Evolutionary conservation across 2,113 vertebrate species (phyloP), one percentile per base, ranked within the genome.

Genomic region (Percina caprodes): DNA sequence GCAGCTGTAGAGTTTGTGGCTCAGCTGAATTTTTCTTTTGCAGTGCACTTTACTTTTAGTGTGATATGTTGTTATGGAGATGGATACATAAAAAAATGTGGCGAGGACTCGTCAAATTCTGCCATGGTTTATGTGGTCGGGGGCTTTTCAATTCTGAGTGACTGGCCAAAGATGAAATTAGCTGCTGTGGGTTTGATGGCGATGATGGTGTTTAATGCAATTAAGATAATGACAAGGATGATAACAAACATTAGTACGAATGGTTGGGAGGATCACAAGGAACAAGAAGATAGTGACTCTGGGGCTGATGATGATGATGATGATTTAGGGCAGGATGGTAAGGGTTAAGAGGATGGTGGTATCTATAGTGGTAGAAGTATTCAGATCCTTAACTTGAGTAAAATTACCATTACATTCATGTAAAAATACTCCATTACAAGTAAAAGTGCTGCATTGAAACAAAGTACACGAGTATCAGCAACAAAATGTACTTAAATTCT

Each of bases 61-160:
- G 10, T 63, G 51, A 62, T 42, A 68, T 59, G 88, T 82, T 81
- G 82, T 80, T 74, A 78, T 82, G 81, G 82, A 80, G 61, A 85
- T 61, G 45, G 52, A 72, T 62, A 46, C 54, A 68, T 56, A 61
- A 52, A 66, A 45, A 77, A 79, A 75, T 68, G 61, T 24, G 33
- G 52, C 3, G 0, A 51, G 30, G 48, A 61, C 58, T 76, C 1
- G 0, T 55, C 18, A 24, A 24, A 45, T 71, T 42, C 24, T 77
- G 66, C 45, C 11, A 4, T 30, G 73, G 63, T 71, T 70, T 69
- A 46, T 60, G 76, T 65, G 49, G 79, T 48, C 6, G 0, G 18
- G 60, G 46, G 18, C 14, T 74, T 86, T 69, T 52, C 15, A 77
- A 80, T 63, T 68, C 15, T 42, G 24, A 42, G 26, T 45, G 63